These are phyloP conservation scores for Gopherus flavomarginatus DNA, from an alignment of 2,113 vertebrate genomes.

Conservation along the genomic window DNA sequence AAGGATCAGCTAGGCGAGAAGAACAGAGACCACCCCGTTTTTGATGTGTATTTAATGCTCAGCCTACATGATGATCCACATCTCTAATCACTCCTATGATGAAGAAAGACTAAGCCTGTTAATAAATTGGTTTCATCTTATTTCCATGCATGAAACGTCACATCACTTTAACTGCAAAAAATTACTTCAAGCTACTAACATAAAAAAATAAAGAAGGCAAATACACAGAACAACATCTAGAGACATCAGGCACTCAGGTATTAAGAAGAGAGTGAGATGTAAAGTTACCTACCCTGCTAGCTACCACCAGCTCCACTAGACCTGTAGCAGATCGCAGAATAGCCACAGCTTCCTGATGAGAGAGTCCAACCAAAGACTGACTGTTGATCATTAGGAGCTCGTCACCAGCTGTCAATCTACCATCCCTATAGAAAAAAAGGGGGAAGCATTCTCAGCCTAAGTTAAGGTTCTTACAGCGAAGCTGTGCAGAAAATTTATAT, in stretches of 20 bases:
- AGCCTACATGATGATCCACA: not conserved
- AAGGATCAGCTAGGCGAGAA: not conserved
- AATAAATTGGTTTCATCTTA: conserved; percentile 27
- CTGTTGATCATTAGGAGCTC: conserved; percentile 97
- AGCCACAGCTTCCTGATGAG: conserved; percentile 92
- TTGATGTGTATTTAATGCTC: not conserved
- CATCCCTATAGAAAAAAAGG: conserved; percentile 85
- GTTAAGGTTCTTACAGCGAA: rapidly evolving
- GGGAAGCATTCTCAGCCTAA: not conserved
- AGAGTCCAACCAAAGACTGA: conserved; percentile 92
- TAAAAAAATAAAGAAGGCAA: conserved; percentile 46
- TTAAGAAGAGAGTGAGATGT: not conserved
- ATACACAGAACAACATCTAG: conserved; percentile 36
- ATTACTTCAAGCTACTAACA: not conserved
- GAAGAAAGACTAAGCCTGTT: not conserved
- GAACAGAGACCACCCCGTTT: not conserved
- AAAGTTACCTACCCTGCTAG: conserved; percentile 87
- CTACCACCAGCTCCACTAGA: conserved; percentile 92
- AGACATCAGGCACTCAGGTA: not conserved
- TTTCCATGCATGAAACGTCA: conserved; percentile 46
- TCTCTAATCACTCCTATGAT: not conserved
- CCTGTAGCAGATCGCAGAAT: conserved; percentile 89
- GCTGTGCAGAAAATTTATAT: rapidly evolving
- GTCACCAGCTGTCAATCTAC: conserved; percentile 89
- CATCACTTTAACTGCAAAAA: conserved; percentile 37